Evolutionary conservation across 1,140 invertebrate genomes (phyloP).

Genomic region (Anadara kagoshimensis): DNA sequence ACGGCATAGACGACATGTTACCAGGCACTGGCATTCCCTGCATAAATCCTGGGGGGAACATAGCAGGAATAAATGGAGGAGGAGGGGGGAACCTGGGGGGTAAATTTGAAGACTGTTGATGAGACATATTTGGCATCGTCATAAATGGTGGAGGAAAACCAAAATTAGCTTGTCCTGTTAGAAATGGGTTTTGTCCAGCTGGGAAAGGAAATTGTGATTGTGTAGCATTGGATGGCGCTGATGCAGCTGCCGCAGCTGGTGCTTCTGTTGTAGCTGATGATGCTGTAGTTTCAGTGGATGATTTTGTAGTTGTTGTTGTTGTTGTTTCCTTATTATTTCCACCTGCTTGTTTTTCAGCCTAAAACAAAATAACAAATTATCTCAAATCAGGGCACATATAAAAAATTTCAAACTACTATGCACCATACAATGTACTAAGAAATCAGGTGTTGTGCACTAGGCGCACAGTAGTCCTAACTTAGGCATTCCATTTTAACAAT

Average conservation of each 20-base stretch:
- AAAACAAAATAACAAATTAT: not conserved
- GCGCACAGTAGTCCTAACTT: not conserved
- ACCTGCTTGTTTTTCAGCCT: conserved; percentile 16
- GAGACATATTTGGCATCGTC: conserved; percentile 9
- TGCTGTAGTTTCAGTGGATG: not conserved
- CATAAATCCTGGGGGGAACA: conserved; percentile 28
- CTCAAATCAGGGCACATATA: not conserved
- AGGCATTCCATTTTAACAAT: too few species aligned
- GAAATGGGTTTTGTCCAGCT: not conserved
- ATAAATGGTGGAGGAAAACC: conserved; percentile 31
- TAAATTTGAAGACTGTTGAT: conserved; percentile 2
- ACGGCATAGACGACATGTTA: not conserved
- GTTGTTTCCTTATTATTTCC: not conserved
- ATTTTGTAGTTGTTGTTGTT: conserved; percentile 1
- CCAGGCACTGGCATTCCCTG: conserved; percentile 3
- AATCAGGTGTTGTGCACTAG: too few species aligned
- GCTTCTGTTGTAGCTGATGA: not conserved
- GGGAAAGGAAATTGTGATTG: conserved; percentile 15
- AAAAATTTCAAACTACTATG: not conserved
- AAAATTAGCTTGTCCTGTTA: conserved; percentile 8
- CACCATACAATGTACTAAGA: not conserved
- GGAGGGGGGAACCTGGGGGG: conserved; percentile 43
- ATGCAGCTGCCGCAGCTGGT: not conserved
- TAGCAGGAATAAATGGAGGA: conserved; percentile 37
- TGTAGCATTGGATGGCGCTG: not conserved